These are phyloP conservation scores for Elymnias hypermnestra DNA, from an alignment of 1,140 invertebrate species.

Conservation along the genomic window DNA sequence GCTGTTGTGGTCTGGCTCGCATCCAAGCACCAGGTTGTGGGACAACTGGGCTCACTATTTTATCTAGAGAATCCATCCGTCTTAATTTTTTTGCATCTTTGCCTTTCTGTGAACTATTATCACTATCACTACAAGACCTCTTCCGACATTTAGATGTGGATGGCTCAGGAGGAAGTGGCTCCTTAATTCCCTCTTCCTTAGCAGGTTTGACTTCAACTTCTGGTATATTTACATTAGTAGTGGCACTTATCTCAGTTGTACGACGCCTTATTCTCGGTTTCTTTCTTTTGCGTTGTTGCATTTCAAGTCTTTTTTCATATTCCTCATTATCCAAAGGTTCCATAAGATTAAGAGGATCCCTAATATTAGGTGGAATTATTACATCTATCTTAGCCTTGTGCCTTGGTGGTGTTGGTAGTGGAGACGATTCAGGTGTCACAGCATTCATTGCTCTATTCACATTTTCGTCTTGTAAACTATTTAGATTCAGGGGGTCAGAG, in stretches of 20 bases:
- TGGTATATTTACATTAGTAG: conserved; percentile 5
- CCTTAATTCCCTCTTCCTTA: conserved; percentile 49
- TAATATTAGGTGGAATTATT: conserved; percentile 93
- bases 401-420: conserved; percentile 89
- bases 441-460: conserved; percentile 91
- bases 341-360: conserved; percentile 92
- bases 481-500: conserved; percentile 95
- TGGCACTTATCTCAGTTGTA: conserved; percentile 73
- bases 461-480: conserved; percentile 93
- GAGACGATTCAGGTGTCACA: conserved; percentile 91
- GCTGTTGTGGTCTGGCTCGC: conserved; percentile 55
- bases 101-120: conserved; percentile 60
- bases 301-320: conserved; percentile 84
- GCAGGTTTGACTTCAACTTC: conserved; percentile 34
- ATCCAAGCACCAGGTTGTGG: conserved; percentile 91
- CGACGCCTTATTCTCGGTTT: conserved; percentile 78
- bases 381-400: conserved; percentile 91
- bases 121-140: conserved; percentile 69
- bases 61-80: conserved; percentile 85
- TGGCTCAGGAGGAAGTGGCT: conserved; percentile 50
- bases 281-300: conserved; percentile 78
- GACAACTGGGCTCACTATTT: conserved; percentile 94
- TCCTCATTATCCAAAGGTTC: conserved; percentile 88
- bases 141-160: conserved; percentile 62
- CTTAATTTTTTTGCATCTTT: conserved; percentile 79